Evolutionary conservation across 2,888 invertebrate species (phyloP).

Genomic region (Mallateleia sp.): DNA sequence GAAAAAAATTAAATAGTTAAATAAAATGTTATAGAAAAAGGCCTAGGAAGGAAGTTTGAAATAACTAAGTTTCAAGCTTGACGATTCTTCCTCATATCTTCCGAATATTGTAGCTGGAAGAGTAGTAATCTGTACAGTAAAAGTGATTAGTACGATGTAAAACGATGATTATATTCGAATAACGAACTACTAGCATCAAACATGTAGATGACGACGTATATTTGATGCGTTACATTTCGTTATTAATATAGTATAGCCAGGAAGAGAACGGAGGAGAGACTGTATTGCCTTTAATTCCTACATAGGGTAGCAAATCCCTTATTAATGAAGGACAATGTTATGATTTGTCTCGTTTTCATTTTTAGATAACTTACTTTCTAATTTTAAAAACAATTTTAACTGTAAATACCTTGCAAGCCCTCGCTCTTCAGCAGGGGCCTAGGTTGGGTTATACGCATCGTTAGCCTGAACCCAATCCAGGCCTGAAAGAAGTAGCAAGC

Average conservation of each 20-base stretch:
- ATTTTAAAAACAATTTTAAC: constrained; percentile 73
- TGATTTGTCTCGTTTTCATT: constrained; percentile 60
- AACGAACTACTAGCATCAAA: constrained; percentile 84
- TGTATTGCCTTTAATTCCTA: constrained; percentile 87
- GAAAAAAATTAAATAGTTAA: constrained; percentile 77
- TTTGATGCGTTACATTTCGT: constrained; percentile 80
- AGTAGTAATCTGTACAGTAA: constrained; percentile 87
- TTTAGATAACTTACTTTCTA: constrained; percentile 64
- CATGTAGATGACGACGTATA: constrained; percentile 82
- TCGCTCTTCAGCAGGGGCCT: constrained; percentile 72
- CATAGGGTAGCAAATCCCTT: constrained; percentile 83
- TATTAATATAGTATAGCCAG: constrained; percentile 85
- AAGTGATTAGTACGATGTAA: constrained; percentile 85
- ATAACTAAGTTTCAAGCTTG: constrained; percentile 62
- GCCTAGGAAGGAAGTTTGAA: constrained; percentile 54
- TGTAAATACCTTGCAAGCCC: constrained; percentile 86
- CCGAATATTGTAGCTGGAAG: constrained; percentile 79
- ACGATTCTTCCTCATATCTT: constrained; percentile 80
- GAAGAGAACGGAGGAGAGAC: constrained; percentile 87
- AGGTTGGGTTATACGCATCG: constrained; percentile 67
- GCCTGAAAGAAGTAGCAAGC: constrained; percentile 66
- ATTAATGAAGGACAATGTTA: constrained; percentile 52
- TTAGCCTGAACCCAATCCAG: constrained; percentile 70
- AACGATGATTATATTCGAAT: constrained; percentile 84
- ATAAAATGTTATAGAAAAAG: constrained; percentile 76